Evolutionary conservation across 92 coral and sea anemone species (phyloP).

Genomic region (Pocillopora grandis): DNA sequence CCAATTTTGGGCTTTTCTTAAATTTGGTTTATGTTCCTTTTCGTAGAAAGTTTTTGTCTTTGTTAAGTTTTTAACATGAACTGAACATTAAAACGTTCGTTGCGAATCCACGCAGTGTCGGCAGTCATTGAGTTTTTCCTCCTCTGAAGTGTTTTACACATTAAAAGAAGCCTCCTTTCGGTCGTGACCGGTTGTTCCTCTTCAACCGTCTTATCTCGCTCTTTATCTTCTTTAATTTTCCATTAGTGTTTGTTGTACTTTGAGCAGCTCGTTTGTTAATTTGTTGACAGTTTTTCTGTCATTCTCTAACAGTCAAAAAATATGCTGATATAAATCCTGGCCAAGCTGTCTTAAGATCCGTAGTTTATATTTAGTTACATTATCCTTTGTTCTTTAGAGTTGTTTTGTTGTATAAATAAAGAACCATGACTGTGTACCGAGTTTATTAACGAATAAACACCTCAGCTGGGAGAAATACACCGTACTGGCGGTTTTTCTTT

Average conservation of each 20-base stretch:
- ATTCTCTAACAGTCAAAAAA: not conserved
- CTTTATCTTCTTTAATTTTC: not conserved
- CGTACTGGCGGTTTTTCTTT: conserved; percentile 9
- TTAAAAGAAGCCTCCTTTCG: not conserved
- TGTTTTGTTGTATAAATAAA: not conserved
- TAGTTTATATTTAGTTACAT: not conserved
- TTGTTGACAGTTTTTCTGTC: not conserved
- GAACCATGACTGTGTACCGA: not conserved
- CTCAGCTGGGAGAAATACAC: conserved; percentile 15
- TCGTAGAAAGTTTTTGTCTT: too few relatives aligned
- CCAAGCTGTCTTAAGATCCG: not conserved
- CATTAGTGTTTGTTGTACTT: not conserved
- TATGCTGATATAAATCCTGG: not conserved
- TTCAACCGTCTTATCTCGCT: not conserved
- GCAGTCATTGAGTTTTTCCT: not conserved
- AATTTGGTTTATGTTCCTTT: too few relatives aligned
- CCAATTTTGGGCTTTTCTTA: too few relatives aligned
- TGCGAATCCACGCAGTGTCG: not conserved
- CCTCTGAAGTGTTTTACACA: not conserved
- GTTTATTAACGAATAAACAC: conserved; percentile 14
- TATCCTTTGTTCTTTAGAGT: not conserved
- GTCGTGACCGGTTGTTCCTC: not conserved
- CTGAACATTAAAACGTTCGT: too few relatives aligned
- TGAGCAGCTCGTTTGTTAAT: not conserved
- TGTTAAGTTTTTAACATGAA: too few relatives aligned